phyloP scores from a whole-genome alignment of 2,888 invertebrate genomes.

The Mesorhabditis sp. region DNA sequence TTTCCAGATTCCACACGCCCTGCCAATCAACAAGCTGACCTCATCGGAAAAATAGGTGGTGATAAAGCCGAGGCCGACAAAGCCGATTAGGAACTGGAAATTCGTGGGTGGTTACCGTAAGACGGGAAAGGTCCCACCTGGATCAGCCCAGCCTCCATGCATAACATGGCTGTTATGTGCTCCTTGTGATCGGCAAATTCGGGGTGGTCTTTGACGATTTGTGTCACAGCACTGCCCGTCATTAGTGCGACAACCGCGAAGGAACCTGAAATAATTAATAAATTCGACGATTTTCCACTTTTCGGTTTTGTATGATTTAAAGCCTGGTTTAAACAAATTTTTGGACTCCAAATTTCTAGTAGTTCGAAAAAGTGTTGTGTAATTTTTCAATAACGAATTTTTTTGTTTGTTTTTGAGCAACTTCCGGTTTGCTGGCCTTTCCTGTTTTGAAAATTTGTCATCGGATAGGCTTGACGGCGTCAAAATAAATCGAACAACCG shows the following conservation, averaged over 20 bases:
- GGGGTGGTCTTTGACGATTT: background rate
- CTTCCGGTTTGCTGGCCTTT: too few relatives aligned
- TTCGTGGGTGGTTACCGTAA: background rate
- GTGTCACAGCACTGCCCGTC: constrained; percentile 59
- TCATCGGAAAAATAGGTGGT: constrained; percentile 58
- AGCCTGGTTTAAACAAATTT: too few relatives aligned
- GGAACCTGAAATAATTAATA: constrained; percentile 60
- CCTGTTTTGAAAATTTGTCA: too few relatives aligned
- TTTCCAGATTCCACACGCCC: too few relatives aligned
- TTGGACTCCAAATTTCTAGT: too few relatives aligned
- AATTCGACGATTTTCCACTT: too few relatives aligned
- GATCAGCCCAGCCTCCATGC: constrained; percentile 73
- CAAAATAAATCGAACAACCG: too few relatives aligned
- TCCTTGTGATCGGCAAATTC: constrained; percentile 60
- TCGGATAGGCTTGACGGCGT: too few relatives aligned
- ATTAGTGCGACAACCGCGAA: constrained; percentile 82
- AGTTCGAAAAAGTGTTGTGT: too few relatives aligned
- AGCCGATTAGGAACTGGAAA: constrained; percentile 73
- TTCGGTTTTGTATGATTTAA: too few relatives aligned
- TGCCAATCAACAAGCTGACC: constrained; percentile 10
- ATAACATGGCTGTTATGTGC: constrained; percentile 74
- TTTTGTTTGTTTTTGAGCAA: too few relatives aligned
- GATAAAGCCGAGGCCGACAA: constrained; percentile 65
- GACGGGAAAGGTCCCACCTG: constrained; percentile 66
- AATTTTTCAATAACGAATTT: too few relatives aligned